These are phyloP conservation scores for Vombatus ursinus DNA, from an alignment of 2,113 vertebrate species.

Conservation along the genomic window DNA sequence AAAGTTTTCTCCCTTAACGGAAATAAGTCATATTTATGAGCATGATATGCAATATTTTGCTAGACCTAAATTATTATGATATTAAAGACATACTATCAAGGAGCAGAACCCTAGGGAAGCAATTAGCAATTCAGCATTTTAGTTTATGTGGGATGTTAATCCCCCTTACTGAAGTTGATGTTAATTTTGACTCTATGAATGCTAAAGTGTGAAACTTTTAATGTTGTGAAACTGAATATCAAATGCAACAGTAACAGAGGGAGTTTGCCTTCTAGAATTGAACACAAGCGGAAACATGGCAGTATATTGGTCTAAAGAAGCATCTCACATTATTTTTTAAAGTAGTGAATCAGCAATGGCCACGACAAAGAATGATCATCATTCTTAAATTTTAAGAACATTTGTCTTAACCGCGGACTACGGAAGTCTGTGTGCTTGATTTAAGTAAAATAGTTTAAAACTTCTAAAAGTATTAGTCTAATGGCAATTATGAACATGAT, in stretches of 20 bases:
- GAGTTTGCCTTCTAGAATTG: conserved; percentile 7
- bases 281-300: conserved; percentile 47
- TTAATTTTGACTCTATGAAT: conserved; percentile 49
- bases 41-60: conserved; percentile 11
- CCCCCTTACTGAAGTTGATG: conserved; percentile 14
- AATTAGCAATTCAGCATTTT: conserved; percentile 41
- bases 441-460: conserved; percentile 50
- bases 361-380: conserved; percentile 33
- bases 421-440: background rate
- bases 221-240: conserved; percentile 35
- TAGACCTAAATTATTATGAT: background rate
- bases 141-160: conserved; percentile 49
- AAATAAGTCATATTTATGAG: background rate
- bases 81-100: conserved; percentile 13
- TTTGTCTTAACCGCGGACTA: background rate
- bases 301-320: conserved; percentile 38
- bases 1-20: background rate
- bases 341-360: conserved; percentile 11
- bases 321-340: conserved; percentile 45
- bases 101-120: conserved; percentile 40
- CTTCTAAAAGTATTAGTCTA: conserved; percentile 25
- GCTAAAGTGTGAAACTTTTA: conserved; percentile 4
- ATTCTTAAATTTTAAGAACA: conserved; percentile 42
- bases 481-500: conserved; percentile 40
- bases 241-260: conserved; percentile 42